Conservation (phyloP, 2,797 vertebrate genomes). For the Sebastes matsubarae region DNA sequence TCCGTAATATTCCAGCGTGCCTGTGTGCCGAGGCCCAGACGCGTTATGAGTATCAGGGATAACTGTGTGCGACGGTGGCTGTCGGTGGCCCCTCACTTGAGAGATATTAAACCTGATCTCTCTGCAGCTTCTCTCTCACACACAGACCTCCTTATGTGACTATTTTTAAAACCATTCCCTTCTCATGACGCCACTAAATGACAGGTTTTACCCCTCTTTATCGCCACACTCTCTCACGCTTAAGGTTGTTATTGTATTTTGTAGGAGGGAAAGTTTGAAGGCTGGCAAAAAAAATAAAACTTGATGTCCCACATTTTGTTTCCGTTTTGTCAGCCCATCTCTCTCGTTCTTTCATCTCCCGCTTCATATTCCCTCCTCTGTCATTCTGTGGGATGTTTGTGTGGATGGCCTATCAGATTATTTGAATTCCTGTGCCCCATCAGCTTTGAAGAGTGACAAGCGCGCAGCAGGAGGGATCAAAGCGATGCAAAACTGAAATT, state of each 20-base stretch:
- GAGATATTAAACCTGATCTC: conserved; percentile 78
- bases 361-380: conserved; percentile 52
- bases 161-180: conserved; percentile 68
- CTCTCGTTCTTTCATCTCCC: conserved; percentile 60
- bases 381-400: conserved; percentile 65
- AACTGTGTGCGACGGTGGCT: conserved; percentile 67
- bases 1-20: conserved; percentile 71
- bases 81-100: conserved; percentile 73
- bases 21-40: conserved; percentile 49
- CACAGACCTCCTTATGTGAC: conserved; percentile 57
- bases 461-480: conserved; percentile 74
- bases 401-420: conserved; percentile 69
- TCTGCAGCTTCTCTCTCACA: conserved; percentile 58
- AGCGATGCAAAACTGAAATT: conserved; percentile 78
- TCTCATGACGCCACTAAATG: conserved; percentile 51
- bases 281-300: conserved; percentile 42
- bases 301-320: conserved; percentile 53
- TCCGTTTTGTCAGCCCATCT: conserved; percentile 66
- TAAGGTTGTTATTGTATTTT: conserved; percentile 54
- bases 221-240: not conserved
- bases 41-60: conserved; percentile 71
- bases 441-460: conserved; percentile 80
- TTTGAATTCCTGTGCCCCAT: conserved; percentile 75
- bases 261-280: conserved; percentile 53
- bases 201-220: conserved; percentile 54